These are phyloP conservation scores for Anneissia japonica DNA, from an alignment of 35 echinoderm and acorn worm genomes.

Conservation along the genomic window DNA sequence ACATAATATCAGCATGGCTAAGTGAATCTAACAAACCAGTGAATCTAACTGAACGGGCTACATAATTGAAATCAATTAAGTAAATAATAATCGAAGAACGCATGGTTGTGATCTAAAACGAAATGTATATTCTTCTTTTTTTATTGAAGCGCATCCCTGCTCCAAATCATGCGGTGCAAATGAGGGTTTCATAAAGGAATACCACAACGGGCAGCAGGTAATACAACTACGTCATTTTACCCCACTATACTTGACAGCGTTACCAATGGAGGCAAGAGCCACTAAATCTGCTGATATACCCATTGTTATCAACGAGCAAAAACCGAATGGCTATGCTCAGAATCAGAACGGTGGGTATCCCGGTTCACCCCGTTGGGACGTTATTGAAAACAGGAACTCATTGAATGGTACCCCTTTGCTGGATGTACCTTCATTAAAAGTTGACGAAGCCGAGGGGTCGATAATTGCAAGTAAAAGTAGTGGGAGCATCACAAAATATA, in stretches of 20 bases:
- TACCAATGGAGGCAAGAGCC: constrained; percentile 1
- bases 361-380: neutral
- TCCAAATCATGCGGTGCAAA: constrained; percentile 83
- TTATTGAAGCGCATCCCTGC: constrained; percentile 65
- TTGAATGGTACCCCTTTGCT: neutral
- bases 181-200: constrained; percentile 56
- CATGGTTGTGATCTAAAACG: too few relatives aligned
- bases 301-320: neutral
- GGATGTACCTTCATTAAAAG: neutral
- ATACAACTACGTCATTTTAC: constrained; percentile 90
- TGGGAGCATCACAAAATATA: constrained; percentile 81
- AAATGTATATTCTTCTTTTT: neutral
- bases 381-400: neutral
- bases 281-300: neutral
- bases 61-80: too few relatives aligned
- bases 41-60: too few relatives aligned
- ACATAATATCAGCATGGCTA: too few relatives aligned
- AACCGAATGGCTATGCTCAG: neutral
- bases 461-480: constrained; percentile 60
- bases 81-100: too few relatives aligned
- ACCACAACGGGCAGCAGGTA: constrained; percentile 77
- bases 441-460: constrained; percentile 33
- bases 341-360: neutral
- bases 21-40: too few relatives aligned
- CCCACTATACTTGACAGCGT: constrained; percentile 84